Percentiles rank a stretch among this genome's conserved stretches.
These are phyloP conservation scores for Drosophila ezoana DNA, from an alignment of 2,888 invertebrate species.

Conservation along the genomic window DNA sequence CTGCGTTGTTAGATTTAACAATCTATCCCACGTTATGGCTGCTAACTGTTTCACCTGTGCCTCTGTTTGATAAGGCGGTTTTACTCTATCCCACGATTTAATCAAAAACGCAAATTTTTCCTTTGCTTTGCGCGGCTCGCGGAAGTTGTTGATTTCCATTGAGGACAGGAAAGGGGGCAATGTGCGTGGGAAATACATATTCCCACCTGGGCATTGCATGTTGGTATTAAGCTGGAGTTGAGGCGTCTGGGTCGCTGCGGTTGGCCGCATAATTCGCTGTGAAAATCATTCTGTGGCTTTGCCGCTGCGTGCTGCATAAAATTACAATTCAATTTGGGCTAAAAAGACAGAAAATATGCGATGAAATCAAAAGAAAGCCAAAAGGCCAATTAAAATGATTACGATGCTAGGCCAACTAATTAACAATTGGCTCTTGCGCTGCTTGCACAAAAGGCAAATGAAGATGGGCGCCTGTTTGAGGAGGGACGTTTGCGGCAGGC, in stretches of 20 bases:
- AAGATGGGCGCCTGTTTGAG: not conserved
- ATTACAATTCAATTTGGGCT: conserved; percentile 65
- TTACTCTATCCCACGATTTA: conserved; percentile 79
- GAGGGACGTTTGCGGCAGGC: conserved; percentile 14
- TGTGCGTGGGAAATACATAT: conserved; percentile 71
- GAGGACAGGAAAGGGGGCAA: conserved; percentile 35
- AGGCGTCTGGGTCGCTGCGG: conserved; percentile 57
- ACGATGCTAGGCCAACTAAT: conserved; percentile 51
- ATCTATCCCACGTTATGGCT: conserved; percentile 54
- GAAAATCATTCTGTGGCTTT: conserved; percentile 71
- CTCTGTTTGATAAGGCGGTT: conserved; percentile 53
- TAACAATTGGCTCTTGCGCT: conserved; percentile 55
- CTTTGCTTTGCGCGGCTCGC: conserved; percentile 39
- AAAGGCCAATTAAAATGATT: conserved; percentile 56
- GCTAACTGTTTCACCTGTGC: conserved; percentile 40
- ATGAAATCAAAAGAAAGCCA: conserved; percentile 9
- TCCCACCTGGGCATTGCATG: conserved; percentile 56
- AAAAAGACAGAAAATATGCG: conserved; percentile 15
- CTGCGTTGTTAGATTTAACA: conserved; percentile 21
- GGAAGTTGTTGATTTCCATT: conserved; percentile 68
- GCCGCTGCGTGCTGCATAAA: conserved; percentile 72
- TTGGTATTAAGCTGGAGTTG: conserved; percentile 26
- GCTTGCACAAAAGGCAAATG: not conserved
- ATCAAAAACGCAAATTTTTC: conserved; percentile 79
- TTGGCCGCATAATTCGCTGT: conserved; percentile 76